A percentile compares a stretch with the other conserved stretches of the same genome.
Evolutionary conservation across 2,113 vertebrate genomes (phyloP).

Genomic region (Passer montanus): DNA sequence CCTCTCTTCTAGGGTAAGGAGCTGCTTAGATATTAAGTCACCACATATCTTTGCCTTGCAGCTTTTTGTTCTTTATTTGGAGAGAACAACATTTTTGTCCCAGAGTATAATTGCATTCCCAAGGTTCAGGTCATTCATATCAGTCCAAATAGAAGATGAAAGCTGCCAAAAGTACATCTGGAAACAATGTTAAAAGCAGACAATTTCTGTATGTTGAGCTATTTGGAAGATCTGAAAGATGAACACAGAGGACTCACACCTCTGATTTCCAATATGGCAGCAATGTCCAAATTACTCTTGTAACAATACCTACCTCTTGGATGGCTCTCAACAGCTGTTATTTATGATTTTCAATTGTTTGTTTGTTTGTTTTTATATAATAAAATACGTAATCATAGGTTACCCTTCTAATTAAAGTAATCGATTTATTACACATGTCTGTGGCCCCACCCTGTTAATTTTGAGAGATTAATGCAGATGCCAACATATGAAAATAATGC

Average conservation of each 20-base stretch:
- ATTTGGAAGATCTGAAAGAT: not conserved
- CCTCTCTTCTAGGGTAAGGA: not conserved
- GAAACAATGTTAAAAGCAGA: conserved; percentile 48
- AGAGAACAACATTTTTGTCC: conserved; percentile 32
- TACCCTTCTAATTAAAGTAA: not conserved
- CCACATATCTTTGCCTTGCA: not conserved
- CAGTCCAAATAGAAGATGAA: conserved; percentile 32
- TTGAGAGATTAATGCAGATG: not conserved
- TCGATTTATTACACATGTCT: not conserved
- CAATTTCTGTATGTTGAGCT: not conserved
- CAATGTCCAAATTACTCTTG: not conserved
- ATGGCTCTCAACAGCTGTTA: not conserved
- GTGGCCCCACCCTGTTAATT: not conserved
- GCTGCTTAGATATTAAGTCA: not conserved
- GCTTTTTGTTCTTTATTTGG: conserved; percentile 15
- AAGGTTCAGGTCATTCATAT: conserved; percentile 23
- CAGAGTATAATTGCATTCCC: not conserved
- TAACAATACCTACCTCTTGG: not conserved
- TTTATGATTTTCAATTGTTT: not conserved
- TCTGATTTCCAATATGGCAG: not conserved
- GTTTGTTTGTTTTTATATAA: not conserved
- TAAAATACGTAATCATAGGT: not conserved
- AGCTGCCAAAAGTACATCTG: conserved; percentile 64
- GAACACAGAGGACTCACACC: not conserved
- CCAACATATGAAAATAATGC: conserved; percentile 11